A percentile compares a stretch with the other conserved stretches of the same genome.
These are phyloP conservation scores for Spermophilus dauricus DNA, from an alignment of 2,113 vertebrate species.

Conservation along the genomic window DNA sequence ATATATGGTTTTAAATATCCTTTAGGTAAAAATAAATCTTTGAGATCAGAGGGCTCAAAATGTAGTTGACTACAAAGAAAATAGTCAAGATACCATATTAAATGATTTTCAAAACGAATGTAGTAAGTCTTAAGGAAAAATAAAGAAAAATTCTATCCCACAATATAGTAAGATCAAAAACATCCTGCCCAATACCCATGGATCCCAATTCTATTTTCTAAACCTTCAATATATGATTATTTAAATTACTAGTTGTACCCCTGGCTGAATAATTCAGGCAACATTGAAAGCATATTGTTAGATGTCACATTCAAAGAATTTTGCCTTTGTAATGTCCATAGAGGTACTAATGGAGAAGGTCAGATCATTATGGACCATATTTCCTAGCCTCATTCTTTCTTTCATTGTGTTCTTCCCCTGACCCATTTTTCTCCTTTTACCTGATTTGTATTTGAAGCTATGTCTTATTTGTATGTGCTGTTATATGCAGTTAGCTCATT, in stretches of 20 bases:
- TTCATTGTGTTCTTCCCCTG: background rate
- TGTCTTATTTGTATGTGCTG: background rate
- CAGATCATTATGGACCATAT: background rate
- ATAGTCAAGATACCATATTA: background rate
- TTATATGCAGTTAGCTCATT: background rate
- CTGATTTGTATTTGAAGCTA: background rate
- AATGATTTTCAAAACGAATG: background rate
- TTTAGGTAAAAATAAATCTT: no score
- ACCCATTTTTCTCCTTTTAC: background rate
- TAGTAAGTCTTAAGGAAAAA: background rate
- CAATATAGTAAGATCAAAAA: background rate
- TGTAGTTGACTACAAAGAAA: background rate
- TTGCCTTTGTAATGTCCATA: background rate
- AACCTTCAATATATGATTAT: background rate
- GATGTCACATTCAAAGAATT: background rate
- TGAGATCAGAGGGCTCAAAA: background rate
- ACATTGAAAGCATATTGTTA: background rate
- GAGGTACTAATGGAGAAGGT: background rate
- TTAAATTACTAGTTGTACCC: background rate
- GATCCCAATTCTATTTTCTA: background rate
- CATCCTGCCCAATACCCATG: background rate
- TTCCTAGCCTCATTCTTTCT: background rate
- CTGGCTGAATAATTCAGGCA: background rate
- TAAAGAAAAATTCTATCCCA: background rate
- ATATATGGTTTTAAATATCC: background rate